Evolutionary conservation across 2,113 vertebrate species (phyloP).

Genomic region (Lepisosteus oculatus): DNA sequence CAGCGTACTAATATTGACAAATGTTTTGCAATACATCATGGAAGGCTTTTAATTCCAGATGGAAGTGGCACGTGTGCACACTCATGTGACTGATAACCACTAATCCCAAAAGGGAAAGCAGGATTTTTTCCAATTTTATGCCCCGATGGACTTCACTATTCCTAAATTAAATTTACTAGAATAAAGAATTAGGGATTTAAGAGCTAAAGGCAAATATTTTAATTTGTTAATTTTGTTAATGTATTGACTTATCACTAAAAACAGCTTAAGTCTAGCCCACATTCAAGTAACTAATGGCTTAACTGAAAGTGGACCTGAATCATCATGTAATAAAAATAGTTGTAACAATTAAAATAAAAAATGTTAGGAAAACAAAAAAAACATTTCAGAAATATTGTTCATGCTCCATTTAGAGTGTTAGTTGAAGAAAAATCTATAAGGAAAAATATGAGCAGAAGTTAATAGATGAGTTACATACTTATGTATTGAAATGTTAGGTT

Average conservation of each 20-base stretch:
- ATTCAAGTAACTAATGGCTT: constrained; percentile 7
- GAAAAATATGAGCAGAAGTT: no score
- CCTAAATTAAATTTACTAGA: not conserved
- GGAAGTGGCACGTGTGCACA: not conserved
- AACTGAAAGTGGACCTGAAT: not conserved
- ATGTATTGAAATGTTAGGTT: no score
- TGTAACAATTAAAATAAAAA: no score
- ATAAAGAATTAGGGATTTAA: not conserved
- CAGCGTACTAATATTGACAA: no score
- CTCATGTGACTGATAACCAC: not conserved
- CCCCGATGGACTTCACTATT: not conserved
- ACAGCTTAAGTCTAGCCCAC: not conserved
- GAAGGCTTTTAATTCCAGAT: not conserved
- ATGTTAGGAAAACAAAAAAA: no score
- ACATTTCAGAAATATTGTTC: no score
- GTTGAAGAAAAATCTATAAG: no score
- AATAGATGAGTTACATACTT: no score
- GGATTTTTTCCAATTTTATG: not conserved
- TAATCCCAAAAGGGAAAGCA: not conserved
- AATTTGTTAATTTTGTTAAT: constrained; percentile 11
- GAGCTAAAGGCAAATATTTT: not conserved
- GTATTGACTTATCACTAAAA: constrained; percentile 4
- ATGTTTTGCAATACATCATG: not conserved
- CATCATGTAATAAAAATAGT: not conserved
- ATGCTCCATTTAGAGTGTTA: no score